Percentiles rank a stretch among this genome's conserved stretches.
phyloP scores from a whole-genome alignment of 2,113 vertebrate genomes.

The Addax nasomaculatus region DNA sequence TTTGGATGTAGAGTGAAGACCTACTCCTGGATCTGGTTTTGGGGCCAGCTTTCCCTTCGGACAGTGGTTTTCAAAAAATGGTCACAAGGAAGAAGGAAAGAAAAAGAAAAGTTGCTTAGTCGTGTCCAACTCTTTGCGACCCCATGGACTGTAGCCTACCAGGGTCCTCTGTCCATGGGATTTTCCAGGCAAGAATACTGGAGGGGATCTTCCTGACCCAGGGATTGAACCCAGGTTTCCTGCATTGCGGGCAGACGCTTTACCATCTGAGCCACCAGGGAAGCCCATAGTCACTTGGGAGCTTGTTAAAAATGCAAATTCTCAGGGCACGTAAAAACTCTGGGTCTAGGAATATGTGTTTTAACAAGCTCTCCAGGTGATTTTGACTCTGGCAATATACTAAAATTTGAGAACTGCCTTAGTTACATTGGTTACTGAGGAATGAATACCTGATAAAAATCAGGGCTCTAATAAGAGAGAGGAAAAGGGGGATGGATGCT shows the following conservation, averaged over 20 bases:
- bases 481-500: neutral
- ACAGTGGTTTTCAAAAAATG: conserved; percentile 5
- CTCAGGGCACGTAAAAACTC: neutral
- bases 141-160: neutral
- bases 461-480: neutral
- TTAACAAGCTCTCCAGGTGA: neutral
- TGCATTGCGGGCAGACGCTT: neutral
- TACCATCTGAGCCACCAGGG: neutral
- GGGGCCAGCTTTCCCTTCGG: neutral
- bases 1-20: neutral
- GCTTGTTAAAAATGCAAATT: conserved; percentile 29
- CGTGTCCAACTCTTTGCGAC: neutral
- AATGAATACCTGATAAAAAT: neutral
- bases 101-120: neutral
- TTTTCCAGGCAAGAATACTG: neutral
- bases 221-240: neutral
- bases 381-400: neutral
- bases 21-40: neutral
- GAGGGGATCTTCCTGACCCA: neutral
- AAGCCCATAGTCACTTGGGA: neutral
- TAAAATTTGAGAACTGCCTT: conserved; percentile 21
- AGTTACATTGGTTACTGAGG: neutral
- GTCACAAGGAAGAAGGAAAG: neutral
- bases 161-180: neutral
- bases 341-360: neutral